Evolutionary conservation across 2,888 invertebrate species (phyloP).

Genomic region (Ectobius pallidus): DNA sequence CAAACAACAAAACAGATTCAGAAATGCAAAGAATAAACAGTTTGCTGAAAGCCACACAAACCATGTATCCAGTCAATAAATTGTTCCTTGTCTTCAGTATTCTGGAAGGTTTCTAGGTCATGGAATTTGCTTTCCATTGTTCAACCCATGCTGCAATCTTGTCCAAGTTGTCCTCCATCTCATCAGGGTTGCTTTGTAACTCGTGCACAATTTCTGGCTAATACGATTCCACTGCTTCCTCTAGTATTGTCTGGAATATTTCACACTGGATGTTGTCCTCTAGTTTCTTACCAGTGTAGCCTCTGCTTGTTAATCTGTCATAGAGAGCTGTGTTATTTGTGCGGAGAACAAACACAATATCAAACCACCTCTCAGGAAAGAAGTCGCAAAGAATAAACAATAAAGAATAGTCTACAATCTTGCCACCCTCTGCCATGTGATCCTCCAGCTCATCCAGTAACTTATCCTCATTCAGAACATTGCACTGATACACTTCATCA

Average conservation of each 20-base stretch:
- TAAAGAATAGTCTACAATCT: slow-evolving; percentile 96
- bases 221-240: slow-evolving; percentile 90
- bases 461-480: slow-evolving; percentile 94
- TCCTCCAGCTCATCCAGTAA: slow-evolving; percentile 87
- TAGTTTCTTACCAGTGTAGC: slow-evolving; percentile 87
- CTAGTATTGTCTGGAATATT: slow-evolving; percentile 92
- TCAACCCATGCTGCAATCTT: slow-evolving; percentile 80
- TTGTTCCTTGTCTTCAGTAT: too few species aligned
- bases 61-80: too few species aligned
- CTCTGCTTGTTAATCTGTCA: slow-evolving; percentile 82
- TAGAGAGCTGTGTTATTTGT: slow-evolving; percentile 87
- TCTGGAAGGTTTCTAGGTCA: too few species aligned
- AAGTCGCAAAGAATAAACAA: slow-evolving; percentile 97
- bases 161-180: slow-evolving; percentile 78
- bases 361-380: slow-evolving; percentile 97
- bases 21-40: too few species aligned
- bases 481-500: slow-evolving; percentile 87
- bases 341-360: slow-evolving; percentile 90
- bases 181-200: slow-evolving; percentile 76
- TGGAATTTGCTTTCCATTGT: slow-evolving; percentile 80
- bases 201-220: slow-evolving; percentile 80
- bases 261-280: slow-evolving; percentile 96
- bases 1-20: too few species aligned
- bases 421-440: slow-evolving; percentile 82
- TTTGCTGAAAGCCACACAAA: too few species aligned